Conservation (phyloP, 2,113 vertebrate genomes). For the Entomyzon cyanotis region DNA sequence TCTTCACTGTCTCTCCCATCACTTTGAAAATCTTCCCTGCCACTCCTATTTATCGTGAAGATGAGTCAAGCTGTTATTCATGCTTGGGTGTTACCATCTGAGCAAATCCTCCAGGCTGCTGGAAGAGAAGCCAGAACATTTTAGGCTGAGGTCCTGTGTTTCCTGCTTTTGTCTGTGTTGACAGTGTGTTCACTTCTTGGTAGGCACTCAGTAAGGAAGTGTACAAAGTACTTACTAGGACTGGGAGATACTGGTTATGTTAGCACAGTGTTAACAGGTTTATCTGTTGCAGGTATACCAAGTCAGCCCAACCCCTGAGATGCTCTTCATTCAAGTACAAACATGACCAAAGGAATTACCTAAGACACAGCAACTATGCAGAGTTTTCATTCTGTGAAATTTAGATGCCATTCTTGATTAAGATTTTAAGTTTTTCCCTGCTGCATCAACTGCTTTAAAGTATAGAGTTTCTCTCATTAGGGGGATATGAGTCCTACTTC, state of each 20-base stretch:
- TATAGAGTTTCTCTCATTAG: not conserved
- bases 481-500: not conserved
- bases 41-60: not conserved
- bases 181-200: not conserved
- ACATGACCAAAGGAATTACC: not conserved
- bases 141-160: not conserved
- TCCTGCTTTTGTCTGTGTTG: conserved; percentile 20
- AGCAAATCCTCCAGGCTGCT: conserved; percentile 15
- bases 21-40: conserved; percentile 38
- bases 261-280: not conserved
- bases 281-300: not conserved
- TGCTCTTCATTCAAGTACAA: conserved; percentile 45
- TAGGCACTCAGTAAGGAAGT: not conserved
- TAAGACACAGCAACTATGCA: not conserved
- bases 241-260: not conserved
- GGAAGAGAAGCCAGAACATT: not conserved
- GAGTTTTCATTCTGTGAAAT: not conserved
- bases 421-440: not conserved
- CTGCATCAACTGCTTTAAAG: not conserved
- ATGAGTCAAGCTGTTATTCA: conserved; percentile 32
- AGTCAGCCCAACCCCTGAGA: conserved; percentile 16
- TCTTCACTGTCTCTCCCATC: conserved; percentile 2
- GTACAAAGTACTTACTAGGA: not conserved
- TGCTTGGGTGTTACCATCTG: conserved; percentile 3
- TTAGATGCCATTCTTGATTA: not conserved